Conservation (phyloP, 2,888 invertebrate species). For the Agrotis puta region DNA sequence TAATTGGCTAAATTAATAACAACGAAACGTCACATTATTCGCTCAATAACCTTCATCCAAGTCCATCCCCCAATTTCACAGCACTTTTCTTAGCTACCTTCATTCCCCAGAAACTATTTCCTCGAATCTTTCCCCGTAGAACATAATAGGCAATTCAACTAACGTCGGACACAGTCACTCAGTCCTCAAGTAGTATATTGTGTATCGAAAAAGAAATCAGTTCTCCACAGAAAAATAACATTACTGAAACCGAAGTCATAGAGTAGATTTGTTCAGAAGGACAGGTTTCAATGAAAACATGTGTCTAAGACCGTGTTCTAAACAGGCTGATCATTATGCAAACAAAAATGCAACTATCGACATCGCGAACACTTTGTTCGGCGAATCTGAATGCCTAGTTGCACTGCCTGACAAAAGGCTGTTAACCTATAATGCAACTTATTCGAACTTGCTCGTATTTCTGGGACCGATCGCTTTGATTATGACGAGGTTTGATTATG, state of each 20-base stretch:
- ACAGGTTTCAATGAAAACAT: neutral
- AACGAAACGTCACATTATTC: neutral
- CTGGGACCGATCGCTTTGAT: neutral
- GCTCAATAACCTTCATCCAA: neutral
- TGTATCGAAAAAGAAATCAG: conserved; percentile 67
- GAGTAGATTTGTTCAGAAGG: conserved; percentile 7
- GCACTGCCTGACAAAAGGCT: neutral
- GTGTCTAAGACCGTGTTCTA: neutral
- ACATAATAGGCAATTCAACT: conserved; percentile 63
- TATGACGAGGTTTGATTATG: neutral
- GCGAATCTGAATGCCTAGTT: neutral
- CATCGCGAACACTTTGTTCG: neutral
- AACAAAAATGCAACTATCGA: neutral
- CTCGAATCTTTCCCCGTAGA: conserved; percentile 40
- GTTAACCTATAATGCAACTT: no score
- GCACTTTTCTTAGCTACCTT: conserved; percentile 39
- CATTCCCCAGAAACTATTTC: conserved; percentile 42
- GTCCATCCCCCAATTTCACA: conserved; percentile 24
- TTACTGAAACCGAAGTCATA: conserved; percentile 37
- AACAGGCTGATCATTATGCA: neutral
- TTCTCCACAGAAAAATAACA: conserved; percentile 58
- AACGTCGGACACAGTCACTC: conserved; percentile 61
- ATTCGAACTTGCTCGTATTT: no score
- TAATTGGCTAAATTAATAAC: neutral
- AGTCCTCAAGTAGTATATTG: conserved; percentile 51